These are phyloP conservation scores for Epinephelus malabaricus DNA, from an alignment of 2,797 vertebrate genomes.

Conservation along the genomic window DNA sequence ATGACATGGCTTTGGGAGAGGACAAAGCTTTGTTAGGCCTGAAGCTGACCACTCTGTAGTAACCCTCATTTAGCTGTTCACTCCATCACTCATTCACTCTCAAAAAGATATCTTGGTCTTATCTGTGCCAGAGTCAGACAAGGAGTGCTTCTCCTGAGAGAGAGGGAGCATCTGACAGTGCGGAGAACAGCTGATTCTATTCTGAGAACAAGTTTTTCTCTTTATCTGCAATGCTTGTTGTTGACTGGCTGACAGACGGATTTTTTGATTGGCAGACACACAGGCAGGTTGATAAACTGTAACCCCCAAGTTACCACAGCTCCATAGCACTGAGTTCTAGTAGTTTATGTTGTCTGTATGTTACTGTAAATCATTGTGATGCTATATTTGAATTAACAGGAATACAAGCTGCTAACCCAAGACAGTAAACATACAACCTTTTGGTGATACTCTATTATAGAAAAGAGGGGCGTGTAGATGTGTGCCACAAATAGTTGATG, in stretches of 20 bases:
- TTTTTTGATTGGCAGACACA: constrained; percentile 62
- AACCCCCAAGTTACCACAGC: constrained; percentile 25
- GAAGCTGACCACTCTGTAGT: constrained; percentile 5
- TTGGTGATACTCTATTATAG: not conserved
- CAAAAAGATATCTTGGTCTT: constrained; percentile 10
- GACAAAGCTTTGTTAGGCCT: constrained; percentile 23
- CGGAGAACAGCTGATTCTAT: constrained; percentile 65
- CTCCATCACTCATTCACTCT: constrained; percentile 5
- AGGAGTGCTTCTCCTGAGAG: constrained; percentile 48
- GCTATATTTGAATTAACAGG: not conserved
- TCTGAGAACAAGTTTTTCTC: constrained; percentile 62
- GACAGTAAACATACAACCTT: not conserved
- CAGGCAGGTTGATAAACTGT: constrained; percentile 44
- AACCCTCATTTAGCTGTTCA: not conserved
- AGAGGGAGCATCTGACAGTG: constrained; percentile 25
- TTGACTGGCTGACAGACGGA: constrained; percentile 56
- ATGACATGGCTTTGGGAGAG: constrained; percentile 15
- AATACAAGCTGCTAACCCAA: not conserved
- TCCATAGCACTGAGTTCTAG: not conserved
- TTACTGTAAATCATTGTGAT: not conserved
- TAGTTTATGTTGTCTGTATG: constrained; percentile 8
- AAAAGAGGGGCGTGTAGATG: not conserved
- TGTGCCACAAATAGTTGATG: not conserved
- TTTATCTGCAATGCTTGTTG: constrained; percentile 45
- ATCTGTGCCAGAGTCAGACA: constrained; percentile 45